phyloP scores from a whole-genome alignment of 1,140 invertebrate genomes.

The Oryzaephilus surinamensis region DNA sequence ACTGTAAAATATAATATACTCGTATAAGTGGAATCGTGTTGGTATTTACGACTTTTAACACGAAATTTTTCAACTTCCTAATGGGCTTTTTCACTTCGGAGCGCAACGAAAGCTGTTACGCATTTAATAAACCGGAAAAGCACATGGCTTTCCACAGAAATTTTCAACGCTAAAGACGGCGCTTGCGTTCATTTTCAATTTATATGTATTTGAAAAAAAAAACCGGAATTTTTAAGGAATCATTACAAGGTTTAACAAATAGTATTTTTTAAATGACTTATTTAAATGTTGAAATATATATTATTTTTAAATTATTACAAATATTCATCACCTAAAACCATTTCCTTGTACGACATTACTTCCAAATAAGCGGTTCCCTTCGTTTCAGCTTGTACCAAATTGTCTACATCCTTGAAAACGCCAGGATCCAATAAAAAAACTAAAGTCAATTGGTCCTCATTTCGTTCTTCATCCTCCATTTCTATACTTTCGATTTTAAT shows the following conservation, averaged over 20 bases:
- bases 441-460: conserved; percentile 62
- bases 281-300: conserved; percentile 1
- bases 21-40: too few relatives aligned
- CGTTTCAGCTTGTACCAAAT: conserved; percentile 71
- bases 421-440: conserved; percentile 89
- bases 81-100: too few relatives aligned
- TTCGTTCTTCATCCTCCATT: conserved; percentile 75
- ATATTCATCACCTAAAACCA: conserved; percentile 21
- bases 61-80: too few relatives aligned
- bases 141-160: too few relatives aligned
- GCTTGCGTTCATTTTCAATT: not conserved
- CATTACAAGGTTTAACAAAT: too few relatives aligned
- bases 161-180: too few relatives aligned
- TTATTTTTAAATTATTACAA: conserved; percentile 14
- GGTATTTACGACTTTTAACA: too few relatives aligned
- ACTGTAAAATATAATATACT: too few relatives aligned
- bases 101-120: too few relatives aligned
- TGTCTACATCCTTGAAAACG: conserved; percentile 77
- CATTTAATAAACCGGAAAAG: too few relatives aligned
- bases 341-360: conserved; percentile 82
- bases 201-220: conserved; percentile 1
- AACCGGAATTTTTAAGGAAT: conserved; percentile 6
- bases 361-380: conserved; percentile 81
- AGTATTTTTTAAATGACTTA: too few relatives aligned
- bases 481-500: conserved; percentile 53